Evolutionary conservation across 2,113 vertebrate genomes (phyloP).

Genomic region (Pholis gunnellus): DNA sequence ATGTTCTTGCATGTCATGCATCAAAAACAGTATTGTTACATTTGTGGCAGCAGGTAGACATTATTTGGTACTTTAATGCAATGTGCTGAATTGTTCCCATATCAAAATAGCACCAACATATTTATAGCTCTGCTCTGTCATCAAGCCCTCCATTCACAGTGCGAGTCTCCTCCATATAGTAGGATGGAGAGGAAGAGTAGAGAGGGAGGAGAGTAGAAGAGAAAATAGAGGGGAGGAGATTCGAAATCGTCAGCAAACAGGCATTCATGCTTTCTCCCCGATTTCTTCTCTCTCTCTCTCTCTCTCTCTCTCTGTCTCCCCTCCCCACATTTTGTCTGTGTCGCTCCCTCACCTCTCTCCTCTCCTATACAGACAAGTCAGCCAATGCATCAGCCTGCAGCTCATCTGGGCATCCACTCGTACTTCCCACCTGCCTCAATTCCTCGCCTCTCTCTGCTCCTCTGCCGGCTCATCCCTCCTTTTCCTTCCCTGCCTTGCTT

Average conservation of each 20-base stretch:
- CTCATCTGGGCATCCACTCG: slow-evolving; percentile 38
- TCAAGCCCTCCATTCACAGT: background rate
- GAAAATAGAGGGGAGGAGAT: slow-evolving; percentile 71
- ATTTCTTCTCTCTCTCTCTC: slow-evolving; percentile 43
- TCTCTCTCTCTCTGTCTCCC: slow-evolving; percentile 19
- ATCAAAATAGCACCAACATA: background rate
- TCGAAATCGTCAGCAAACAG: slow-evolving; percentile 71
- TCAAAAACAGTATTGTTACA: background rate
- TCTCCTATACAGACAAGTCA: slow-evolving; percentile 51
- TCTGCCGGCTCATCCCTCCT: slow-evolving; percentile 26
- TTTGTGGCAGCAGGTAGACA: background rate
- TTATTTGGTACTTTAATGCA: background rate
- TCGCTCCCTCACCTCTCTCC: slow-evolving; percentile 52
- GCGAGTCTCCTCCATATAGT: slow-evolving; percentile 1
- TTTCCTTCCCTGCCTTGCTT: background rate
- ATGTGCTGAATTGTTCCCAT: background rate
- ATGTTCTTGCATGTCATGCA: background rate
- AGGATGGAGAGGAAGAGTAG: slow-evolving; percentile 38
- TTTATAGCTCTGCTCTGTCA: background rate
- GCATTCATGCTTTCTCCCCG: slow-evolving; percentile 66
- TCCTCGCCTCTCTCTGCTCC: slow-evolving; percentile 51
- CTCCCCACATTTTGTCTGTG: slow-evolving; percentile 43
- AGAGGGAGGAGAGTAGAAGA: slow-evolving; percentile 58
- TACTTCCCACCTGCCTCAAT: slow-evolving; percentile 32
- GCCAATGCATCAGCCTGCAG: slow-evolving; percentile 49